Conservation (phyloP, 2,888 invertebrate species). For the Harpagoxenus sublaevis region DNA sequence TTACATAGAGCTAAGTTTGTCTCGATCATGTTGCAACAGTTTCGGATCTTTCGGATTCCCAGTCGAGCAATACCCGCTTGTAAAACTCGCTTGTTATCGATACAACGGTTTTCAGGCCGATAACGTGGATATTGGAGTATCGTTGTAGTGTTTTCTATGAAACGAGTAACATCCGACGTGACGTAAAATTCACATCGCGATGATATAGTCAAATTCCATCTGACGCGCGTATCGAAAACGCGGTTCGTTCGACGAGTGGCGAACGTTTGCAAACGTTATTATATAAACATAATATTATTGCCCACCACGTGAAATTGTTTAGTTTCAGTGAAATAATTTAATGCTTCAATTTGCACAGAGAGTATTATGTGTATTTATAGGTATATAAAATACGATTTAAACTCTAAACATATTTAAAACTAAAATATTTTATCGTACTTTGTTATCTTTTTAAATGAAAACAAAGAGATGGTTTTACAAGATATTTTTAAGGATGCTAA, state of each 20-base stretch:
- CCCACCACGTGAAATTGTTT: background rate
- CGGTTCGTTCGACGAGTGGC: slow-evolving; percentile 12
- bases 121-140: slow-evolving; percentile 45
- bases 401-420: background rate
- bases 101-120: slow-evolving; percentile 39
- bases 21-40: slow-evolving; percentile 19
- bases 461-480: background rate
- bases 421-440: background rate
- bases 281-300: slow-evolving; percentile 29
- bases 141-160: slow-evolving; percentile 48
- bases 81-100: slow-evolving; percentile 43
- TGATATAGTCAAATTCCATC: slow-evolving; percentile 36
- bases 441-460: background rate
- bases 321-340: slow-evolving; percentile 9
- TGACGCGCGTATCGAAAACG: slow-evolving; percentile 33
- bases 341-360: background rate
- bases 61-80: slow-evolving; percentile 26
- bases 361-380: background rate
- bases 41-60: slow-evolving; percentile 16
- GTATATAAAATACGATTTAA: background rate
- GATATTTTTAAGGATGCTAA: background rate
- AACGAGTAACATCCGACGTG: slow-evolving; percentile 41
- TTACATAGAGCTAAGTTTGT: background rate
- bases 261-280: slow-evolving; percentile 40
- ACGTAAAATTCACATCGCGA: slow-evolving; percentile 50